Conservation (phyloP, 2,888 invertebrate species). For the Meteorus colon region DNA sequence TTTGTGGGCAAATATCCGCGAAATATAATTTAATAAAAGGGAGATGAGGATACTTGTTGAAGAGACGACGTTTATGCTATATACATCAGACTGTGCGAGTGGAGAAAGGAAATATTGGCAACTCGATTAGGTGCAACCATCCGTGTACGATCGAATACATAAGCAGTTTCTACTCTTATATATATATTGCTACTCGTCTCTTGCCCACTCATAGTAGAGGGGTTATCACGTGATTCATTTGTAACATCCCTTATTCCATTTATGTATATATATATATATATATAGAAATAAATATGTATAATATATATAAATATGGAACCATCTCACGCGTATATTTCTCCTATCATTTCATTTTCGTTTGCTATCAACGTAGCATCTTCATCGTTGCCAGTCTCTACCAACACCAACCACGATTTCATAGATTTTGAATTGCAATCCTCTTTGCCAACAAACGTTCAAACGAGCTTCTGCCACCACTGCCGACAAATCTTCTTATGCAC, state of each 20-base stretch:
- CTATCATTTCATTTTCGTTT: constrained; percentile 27
- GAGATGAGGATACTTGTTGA: constrained; percentile 31
- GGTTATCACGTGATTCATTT: constrained; percentile 71
- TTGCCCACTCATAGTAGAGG: constrained; percentile 41
- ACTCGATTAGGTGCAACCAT: constrained; percentile 61
- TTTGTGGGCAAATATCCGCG: constrained; percentile 48
- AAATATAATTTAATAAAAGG: constrained; percentile 2
- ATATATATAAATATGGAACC: neutral
- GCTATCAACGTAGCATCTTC: constrained; percentile 43
- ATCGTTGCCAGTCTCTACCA: constrained; percentile 42
- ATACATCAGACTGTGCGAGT: constrained; percentile 48
- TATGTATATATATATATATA: constrained; percentile 37
- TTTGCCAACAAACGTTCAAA: constrained; percentile 67
- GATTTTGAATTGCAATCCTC: constrained; percentile 62
- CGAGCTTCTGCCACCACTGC: constrained; percentile 57
- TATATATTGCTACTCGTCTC: neutral
- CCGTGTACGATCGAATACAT: constrained; percentile 60
- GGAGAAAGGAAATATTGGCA: constrained; percentile 64
- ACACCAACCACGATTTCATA: constrained; percentile 46
- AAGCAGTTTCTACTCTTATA: constrained; percentile 59
- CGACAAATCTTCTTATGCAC: constrained; percentile 67
- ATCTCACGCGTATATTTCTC: neutral
- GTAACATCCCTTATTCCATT: constrained; percentile 58
- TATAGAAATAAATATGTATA: constrained; percentile 20
- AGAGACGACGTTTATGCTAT: constrained; percentile 25